A percentile compares a stretch with the other conserved stretches of the same genome.
Conservation (phyloP, 1,140 invertebrate genomes). For the Bactericera cockerelli region DNA sequence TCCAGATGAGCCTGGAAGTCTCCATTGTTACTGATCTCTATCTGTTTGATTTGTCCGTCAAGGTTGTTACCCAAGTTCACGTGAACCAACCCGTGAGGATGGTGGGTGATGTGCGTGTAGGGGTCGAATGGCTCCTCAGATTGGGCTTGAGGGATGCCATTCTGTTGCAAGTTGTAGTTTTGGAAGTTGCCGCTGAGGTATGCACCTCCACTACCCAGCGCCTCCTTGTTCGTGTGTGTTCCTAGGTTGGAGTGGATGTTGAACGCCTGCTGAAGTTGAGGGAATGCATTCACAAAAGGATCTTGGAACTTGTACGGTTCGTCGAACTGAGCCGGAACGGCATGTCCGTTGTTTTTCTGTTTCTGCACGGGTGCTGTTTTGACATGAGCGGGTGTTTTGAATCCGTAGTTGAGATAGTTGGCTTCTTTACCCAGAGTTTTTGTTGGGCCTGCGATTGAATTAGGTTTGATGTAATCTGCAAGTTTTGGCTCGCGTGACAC, state of each 20-base stretch:
- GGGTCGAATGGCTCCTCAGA: not conserved
- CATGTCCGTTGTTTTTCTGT: too few relatives aligned
- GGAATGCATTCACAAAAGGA: conserved; percentile 4
- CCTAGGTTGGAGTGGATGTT: not conserved
- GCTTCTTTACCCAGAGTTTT: not conserved
- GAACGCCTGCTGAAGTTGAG: conserved; percentile 3
- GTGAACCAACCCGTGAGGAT: not conserved
- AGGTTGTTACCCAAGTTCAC: not conserved
- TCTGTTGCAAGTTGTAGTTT: not conserved
- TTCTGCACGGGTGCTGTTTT: not conserved
- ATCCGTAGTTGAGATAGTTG: not conserved
- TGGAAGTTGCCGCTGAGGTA: not conserved
- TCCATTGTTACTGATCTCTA: not conserved
- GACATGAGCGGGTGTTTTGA: not conserved
- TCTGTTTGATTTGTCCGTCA: conserved; percentile 5
- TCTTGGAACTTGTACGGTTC: conserved; percentile 5
- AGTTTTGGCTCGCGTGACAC: not conserved
- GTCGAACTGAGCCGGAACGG: not conserved
- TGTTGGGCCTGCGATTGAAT: not conserved
- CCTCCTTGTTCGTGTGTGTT: not conserved
- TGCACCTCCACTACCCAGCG: not conserved
- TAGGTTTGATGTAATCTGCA: not conserved
- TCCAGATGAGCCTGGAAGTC: not conserved
- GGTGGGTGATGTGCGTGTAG: not conserved
- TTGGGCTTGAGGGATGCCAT: not conserved